Evolutionary conservation across 2,888 invertebrate species (phyloP).

Genomic region (Cerastoderma edule): DNA sequence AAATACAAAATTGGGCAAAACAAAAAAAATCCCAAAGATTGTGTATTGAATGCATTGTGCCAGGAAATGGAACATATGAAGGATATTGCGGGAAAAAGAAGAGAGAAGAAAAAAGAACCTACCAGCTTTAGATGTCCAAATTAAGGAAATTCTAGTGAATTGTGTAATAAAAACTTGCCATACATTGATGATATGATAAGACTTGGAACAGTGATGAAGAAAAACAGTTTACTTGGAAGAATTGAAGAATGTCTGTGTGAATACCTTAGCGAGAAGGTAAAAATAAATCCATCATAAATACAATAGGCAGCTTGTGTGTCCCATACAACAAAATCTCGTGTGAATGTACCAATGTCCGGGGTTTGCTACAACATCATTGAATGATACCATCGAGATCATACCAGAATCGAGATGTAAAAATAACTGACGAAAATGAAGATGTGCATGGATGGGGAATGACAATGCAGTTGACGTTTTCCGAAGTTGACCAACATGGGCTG

Average conservation of each 20-base stretch:
- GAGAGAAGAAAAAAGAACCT: background rate
- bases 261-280: background rate
- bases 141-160: background rate
- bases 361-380: background rate
- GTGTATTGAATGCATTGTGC: background rate
- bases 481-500: too few relatives aligned
- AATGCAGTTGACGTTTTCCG: too few relatives aligned
- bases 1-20: background rate
- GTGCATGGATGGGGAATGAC: too few relatives aligned
- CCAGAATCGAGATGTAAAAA: slow-evolving; percentile 15
- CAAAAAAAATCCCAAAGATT: background rate
- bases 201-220: too few relatives aligned
- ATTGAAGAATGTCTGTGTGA: background rate
- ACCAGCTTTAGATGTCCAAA: too few relatives aligned
- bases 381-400: background rate
- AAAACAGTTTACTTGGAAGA: too few relatives aligned
- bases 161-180: slow-evolving; percentile 11
- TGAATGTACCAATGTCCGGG: background rate
- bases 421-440: background rate
- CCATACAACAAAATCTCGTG: background rate
- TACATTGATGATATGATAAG: background rate
- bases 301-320: slow-evolving; percentile 9
- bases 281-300: slow-evolving; percentile 4
- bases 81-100: background rate
- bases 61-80: background rate